Percentiles rank a stretch among this genome's conserved stretches.
phyloP scores from a whole-genome alignment of 2,888 invertebrate genomes.

The Eueremaeus valkanovi region DNA sequence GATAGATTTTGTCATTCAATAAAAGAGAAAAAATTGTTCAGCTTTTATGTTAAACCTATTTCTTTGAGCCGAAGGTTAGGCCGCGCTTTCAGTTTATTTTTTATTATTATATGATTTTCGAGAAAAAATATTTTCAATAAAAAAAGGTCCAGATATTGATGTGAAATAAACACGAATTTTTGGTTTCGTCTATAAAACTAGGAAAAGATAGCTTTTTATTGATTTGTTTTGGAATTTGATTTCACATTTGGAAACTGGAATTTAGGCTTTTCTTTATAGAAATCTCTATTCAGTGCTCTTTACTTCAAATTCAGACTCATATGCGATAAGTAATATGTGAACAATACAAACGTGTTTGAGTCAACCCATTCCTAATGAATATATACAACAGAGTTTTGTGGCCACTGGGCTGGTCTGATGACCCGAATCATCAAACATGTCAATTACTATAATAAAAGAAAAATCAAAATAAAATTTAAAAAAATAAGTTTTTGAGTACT shows the following conservation, averaged over 20 bases:
- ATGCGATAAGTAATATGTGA: not conserved
- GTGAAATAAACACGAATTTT: not conserved
- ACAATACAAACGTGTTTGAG: not conserved
- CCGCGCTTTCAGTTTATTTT: not conserved
- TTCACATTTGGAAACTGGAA: not conserved
- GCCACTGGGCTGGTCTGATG: constrained; percentile 1
- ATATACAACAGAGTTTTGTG: not conserved
- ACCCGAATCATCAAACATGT: constrained; percentile 9
- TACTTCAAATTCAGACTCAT: not conserved
- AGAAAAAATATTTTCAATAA: not conserved
- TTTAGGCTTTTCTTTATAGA: not conserved
- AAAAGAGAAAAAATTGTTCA: not conserved
- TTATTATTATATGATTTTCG: not conserved
- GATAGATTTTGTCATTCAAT: not conserved
- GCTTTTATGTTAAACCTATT: not conserved
- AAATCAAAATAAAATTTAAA: not conserved
- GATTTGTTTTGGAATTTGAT: not conserved
- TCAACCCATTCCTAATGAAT: constrained; percentile 1
- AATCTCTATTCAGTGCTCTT: not conserved
- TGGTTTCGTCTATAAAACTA: not conserved
- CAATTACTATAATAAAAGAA: constrained; percentile 1
- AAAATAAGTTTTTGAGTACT: not conserved
- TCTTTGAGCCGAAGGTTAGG: not conserved
- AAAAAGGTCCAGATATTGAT: not conserved
- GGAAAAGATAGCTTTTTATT: not conserved